Conservation (phyloP, 2,888 invertebrate genomes). For the Volucella inflata region DNA sequence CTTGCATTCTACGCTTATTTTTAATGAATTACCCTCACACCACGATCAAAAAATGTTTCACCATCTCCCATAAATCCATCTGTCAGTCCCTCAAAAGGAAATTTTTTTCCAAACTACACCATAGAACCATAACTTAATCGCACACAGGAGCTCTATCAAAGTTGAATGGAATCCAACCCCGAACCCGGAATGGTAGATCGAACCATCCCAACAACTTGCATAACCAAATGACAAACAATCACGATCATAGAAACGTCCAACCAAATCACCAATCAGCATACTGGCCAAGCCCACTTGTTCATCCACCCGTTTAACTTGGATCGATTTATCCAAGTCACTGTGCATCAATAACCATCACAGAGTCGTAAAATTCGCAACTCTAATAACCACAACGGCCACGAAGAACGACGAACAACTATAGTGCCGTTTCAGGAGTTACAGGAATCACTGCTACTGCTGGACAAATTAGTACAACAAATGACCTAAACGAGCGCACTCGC, state of each 20-base stretch:
- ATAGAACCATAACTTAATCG: no score
- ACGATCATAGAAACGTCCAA: constrained; percentile 33
- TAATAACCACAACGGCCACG: constrained; percentile 34
- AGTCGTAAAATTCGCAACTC: constrained; percentile 63
- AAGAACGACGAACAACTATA: background rate
- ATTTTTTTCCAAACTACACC: no score
- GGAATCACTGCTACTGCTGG: constrained; percentile 46
- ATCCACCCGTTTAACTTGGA: constrained; percentile 15
- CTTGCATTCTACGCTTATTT: no score
- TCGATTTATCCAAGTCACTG: constrained; percentile 49
- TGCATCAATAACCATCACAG: constrained; percentile 41
- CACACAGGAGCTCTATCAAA: no score
- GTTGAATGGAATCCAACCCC: no score
- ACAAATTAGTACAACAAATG: constrained; percentile 71
- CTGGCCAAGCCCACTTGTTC: constrained; percentile 58
- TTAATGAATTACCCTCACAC: no score
- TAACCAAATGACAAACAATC: constrained; percentile 53
- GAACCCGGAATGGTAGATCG: no score
- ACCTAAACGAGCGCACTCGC: constrained; percentile 62
- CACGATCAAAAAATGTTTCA: no score
- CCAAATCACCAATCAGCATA: constrained; percentile 64
- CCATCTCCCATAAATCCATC: no score
- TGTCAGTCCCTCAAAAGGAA: no score
- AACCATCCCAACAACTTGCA: background rate
- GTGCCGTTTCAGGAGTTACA: constrained; percentile 65